Evolutionary conservation across 1,140 invertebrate genomes (phyloP).

Genomic region (Babylonia areolata): DNA sequence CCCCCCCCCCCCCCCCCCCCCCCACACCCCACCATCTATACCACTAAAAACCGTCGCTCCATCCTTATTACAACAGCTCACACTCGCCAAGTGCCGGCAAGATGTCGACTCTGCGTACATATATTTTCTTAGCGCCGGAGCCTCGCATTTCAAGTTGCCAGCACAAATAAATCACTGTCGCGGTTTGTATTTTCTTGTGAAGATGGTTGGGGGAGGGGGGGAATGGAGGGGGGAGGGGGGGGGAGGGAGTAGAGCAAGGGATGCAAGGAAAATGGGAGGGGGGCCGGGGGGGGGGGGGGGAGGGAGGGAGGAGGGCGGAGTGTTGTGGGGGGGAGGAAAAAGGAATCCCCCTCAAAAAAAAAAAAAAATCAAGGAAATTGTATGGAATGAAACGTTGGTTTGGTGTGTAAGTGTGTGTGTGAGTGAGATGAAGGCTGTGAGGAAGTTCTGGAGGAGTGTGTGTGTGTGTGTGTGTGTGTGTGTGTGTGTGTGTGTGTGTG

Average conservation of each 20-base stretch:
- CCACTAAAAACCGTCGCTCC: too few relatives aligned
- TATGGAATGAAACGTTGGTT: too few relatives aligned
- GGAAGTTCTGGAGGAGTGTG: too few relatives aligned
- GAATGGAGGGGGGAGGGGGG: neutral
- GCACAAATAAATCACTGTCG: constrained; percentile 11
- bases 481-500: too few relatives aligned
- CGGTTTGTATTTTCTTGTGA: neutral
- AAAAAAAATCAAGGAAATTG: neutral
- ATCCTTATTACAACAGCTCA: neutral
- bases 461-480: too few relatives aligned
- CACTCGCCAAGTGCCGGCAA: neutral
- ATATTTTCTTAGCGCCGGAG: neutral
- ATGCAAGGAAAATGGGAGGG: neutral
- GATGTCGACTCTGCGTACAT: neutral
- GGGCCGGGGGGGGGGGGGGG: too few relatives aligned
- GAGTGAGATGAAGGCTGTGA: too few relatives aligned
- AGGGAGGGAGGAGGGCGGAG: neutral
- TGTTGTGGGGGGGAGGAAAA: neutral
- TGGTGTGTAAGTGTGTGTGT: too few relatives aligned
- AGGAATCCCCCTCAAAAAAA: neutral
- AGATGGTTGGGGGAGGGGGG: neutral
- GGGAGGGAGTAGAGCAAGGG: neutral
- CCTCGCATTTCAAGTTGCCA: constrained; percentile 6
- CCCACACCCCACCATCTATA: too few relatives aligned
- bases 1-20: too few relatives aligned